Base-by-base conservation (phyloP, 2,888 invertebrate species). In the Brachyptera putata region DNA sequence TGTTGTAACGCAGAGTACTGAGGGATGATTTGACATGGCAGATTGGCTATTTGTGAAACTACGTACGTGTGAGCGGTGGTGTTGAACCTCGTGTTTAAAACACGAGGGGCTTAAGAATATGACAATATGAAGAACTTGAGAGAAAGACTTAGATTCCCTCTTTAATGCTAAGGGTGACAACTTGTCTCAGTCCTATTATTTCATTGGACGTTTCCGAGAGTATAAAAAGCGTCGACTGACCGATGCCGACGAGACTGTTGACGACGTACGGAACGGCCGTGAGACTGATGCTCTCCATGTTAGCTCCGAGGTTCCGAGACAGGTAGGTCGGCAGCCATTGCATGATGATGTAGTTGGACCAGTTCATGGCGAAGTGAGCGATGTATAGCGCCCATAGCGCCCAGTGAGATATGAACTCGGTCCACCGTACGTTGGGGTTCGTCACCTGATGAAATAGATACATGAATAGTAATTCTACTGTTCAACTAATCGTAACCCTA, bases 341-440 rank as follows among this genome's bases (percentile, higher is more conserved):
- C 86, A 88, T 87, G 67, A 88, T 85, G 64, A 87, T 87, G 69
- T 88, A 88, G 68, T 85, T 87, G 57, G 84, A 84, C 87, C 87
- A 88, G 72, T 88, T 88, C 88, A 88, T 88, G 25, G 85, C 82
- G 72, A 88, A 88, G 73, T 88, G 88, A 30, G 88, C 87, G 60
- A 84, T 79, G 68, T 88, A 88, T 65, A 87, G 79, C 3, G 87
- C 83, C 86, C 86, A 86, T 25, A 88, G 73, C 0, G 86, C 82
- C 82, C 85, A 85, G 69, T 84, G 83, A 39, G 79, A 73, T 46
- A 88, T 73, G 67, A 86, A 85, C 70, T 84, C 84, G 13, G 77
- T 77, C 85, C 85, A 86, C 36, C 79, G 74, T 49, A 84, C 79
- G 68, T 76, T 81, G 62, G 79, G 75, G 67, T 78, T 80, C 65